Base-by-base conservation (phyloP, 1,140 invertebrate species). In the Conus ventricosus region DNA sequence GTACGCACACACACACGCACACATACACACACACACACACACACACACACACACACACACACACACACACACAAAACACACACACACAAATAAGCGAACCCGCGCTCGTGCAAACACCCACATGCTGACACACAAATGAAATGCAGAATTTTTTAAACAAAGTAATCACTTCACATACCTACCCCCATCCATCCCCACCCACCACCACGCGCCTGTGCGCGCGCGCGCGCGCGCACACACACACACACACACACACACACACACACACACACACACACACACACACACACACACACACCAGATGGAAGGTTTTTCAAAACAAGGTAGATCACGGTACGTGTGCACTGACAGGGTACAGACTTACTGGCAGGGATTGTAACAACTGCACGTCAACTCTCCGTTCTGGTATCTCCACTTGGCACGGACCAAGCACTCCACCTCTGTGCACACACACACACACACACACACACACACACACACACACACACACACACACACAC, bases 341-440 rank as follows among this genome's bases (percentile, higher is more conserved):
- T 3, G 39, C 39, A 39, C 39, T 39, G 39, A 3, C 3, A 39
- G 3, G 3, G 39, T 39, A 39, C n/a, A 81, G 27, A 67, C 87
- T 88, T 51, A 88, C 87, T 17, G 3, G 80, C 87, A 88, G 17
- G 78, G 87, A 71, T 78, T 83, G 60, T 88, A n/a, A 81, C 87
- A 88, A 7, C 3, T 17, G 51, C 87, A 88, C 23, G 82, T 17
- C n/a, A 82, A 6, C 5, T 39, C 25, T 25, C 87, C 87, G 4
- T 88, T 54, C 27, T 25, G 27, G 80, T 83, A 88, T 23, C 51
- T 60, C 78, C 76, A 67, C 60, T 83, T 57, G 13, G 60, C 53
- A 1, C 11, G n/a, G 7, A 20, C 5, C 80, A 88, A n/a, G 63
- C 87, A 88, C 60, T 53, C 60, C 20, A 88, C 54, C 25, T 88